phyloP scores from a whole-genome alignment of 2,888 invertebrate species.

The Itoplectis maculator region DNA sequence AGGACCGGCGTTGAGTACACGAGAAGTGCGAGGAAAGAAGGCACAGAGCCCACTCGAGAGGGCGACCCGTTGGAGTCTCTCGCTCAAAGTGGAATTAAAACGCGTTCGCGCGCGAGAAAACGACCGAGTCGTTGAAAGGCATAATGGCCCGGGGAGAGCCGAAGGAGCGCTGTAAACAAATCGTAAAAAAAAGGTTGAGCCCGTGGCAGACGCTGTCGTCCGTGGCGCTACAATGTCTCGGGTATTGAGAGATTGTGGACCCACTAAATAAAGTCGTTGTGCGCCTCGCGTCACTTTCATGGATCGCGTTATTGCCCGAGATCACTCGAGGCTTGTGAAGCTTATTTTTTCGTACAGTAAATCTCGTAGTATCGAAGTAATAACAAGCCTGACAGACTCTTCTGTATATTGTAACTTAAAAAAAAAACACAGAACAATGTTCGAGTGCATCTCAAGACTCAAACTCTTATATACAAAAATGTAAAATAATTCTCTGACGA shows the following conservation, averaged over 20 bases:
- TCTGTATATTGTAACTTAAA: neutral
- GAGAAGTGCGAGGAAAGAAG: conserved; percentile 26
- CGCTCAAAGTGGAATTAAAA: conserved; percentile 71
- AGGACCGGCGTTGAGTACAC: neutral
- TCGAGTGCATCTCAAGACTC: neutral
- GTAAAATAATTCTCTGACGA: neutral
- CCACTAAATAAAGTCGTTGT: conserved; percentile 53
- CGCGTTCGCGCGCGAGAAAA: conserved; percentile 69
- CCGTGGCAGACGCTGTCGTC: conserved; percentile 40
- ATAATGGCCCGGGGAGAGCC: conserved; percentile 71
- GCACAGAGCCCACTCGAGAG: conserved; percentile 38
- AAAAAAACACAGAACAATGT: neutral
- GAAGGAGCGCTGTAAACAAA: conserved; percentile 81
- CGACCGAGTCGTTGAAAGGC: conserved; percentile 73
- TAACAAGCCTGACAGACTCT: neutral
- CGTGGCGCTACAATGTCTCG: conserved; percentile 56
- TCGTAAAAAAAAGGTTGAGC: conserved; percentile 77
- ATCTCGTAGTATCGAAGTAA: conserved; percentile 28
- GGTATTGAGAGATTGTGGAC: conserved; percentile 62
- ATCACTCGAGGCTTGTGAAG: conserved; percentile 16
- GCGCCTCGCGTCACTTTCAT: conserved; percentile 27
- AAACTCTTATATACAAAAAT: neutral
- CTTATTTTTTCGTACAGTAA: conserved; percentile 28
- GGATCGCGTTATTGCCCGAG: conserved; percentile 48
- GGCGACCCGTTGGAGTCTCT: conserved; percentile 13